Percentiles rank a stretch among this genome's conserved stretches.
These are phyloP conservation scores for Clarias fuscus DNA, from an alignment of 2,797 vertebrate genomes.

Conservation along the genomic window DNA sequence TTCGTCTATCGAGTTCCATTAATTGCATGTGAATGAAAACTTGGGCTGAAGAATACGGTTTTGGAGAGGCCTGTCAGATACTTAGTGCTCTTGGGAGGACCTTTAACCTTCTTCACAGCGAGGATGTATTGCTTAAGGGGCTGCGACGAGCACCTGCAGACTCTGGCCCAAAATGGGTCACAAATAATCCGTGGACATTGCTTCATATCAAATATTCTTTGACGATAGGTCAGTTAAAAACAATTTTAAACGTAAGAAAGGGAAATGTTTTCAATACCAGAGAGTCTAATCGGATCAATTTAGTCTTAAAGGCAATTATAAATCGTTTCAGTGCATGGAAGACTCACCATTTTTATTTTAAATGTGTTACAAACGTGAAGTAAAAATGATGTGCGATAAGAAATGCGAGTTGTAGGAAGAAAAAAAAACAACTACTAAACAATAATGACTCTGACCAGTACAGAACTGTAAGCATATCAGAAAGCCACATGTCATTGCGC, in stretches of 20 bases:
- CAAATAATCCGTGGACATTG: slow-evolving; percentile 51
- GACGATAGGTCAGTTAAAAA: not conserved
- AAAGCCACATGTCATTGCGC: not conserved
- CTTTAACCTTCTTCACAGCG: slow-evolving; percentile 82
- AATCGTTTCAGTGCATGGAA: not conserved
- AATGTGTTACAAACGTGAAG: not conserved
- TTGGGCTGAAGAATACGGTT: slow-evolving; percentile 79
- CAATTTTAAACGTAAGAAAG: not conserved
- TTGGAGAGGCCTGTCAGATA: slow-evolving; percentile 83
- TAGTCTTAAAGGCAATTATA: not conserved
- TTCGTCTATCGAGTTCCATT: slow-evolving; percentile 84
- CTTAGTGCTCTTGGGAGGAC: slow-evolving; percentile 83
- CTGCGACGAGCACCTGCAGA: slow-evolving; percentile 79
- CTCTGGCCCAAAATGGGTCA: slow-evolving; percentile 71
- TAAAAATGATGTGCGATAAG: not conserved
- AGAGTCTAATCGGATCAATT: not conserved
- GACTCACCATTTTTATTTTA: not conserved
- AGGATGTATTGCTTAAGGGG: slow-evolving; percentile 76
- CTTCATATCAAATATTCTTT: slow-evolving; percentile 35
- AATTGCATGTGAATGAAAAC: slow-evolving; percentile 84
- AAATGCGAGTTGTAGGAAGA: not conserved
- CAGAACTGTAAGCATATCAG: not conserved
- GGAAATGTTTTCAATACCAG: not conserved
- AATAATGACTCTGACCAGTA: not conserved
- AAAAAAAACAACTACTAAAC: not conserved